Evolutionary conservation across 2,113 vertebrate species (phyloP), one percentile per base, ranked within the genome.

Genomic region (Choloepus hoffmanni): DNA sequence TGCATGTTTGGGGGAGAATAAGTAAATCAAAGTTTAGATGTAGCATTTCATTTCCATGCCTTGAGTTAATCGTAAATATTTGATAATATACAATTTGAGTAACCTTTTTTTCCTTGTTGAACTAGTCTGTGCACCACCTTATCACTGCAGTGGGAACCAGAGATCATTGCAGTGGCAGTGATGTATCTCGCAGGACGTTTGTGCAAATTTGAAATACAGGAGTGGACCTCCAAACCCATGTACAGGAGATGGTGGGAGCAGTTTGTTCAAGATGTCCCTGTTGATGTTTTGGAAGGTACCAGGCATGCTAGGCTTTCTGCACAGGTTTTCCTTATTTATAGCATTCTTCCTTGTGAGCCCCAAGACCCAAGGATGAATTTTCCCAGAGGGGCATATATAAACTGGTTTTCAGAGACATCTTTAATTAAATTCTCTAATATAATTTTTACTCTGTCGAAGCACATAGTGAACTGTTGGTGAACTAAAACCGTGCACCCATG

Each of bases 211-310:
- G 99, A 99, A 97, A 99, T 99, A 95, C 99, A 99, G 97, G 99
- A 99, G 86, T 99, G 99, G 99, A 99, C 99, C 0, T 98, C 99
- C 43, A 99, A 99, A 95, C 99, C 99, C 94, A 99, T 99, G 19
- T 99, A 99, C 4, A 98, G 99, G 50, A 98, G 99, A 50, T 99
- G 99, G 99, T 99, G 99, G 99, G 99, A 99, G 96, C 99, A 99
- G 97, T 99, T 99, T 97, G 99, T 99, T 50, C 99, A 99, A 92
- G 99, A 99, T 8, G 99, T 99, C 28, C 99, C 99, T 0, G 99
- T 99, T 19, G 99, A 99, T 97, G 99, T 99, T 78, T 98, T 99
- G 28, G 99, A 99, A 99, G 99, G 99, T 99, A 98, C 36, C 67
- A 76, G 62, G 73, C 93, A 33, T 30, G 8, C 77, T 11, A 12